phyloP scores from a whole-genome alignment of 2,888 invertebrate species.

The Drosophila phalerata region DNA sequence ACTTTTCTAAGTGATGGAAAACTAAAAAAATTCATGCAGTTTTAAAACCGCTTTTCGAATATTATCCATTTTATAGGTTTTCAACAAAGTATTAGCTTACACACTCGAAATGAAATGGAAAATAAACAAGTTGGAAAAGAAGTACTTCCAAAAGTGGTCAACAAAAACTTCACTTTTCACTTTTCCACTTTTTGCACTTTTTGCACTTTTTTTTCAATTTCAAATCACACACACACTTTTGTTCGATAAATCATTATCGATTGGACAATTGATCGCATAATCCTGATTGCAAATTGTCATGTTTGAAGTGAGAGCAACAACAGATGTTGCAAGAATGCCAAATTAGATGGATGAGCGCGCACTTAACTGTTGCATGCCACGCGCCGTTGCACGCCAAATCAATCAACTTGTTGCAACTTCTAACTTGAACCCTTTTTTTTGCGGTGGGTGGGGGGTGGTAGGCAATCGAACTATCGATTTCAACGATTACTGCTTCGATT shows the following conservation, averaged over 20 bases:
- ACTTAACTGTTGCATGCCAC: conserved; percentile 40
- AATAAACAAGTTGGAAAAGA: conserved; percentile 1
- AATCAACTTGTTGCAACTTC: conserved; percentile 37
- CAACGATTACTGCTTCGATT: conserved; percentile 17
- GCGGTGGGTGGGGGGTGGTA: not conserved
- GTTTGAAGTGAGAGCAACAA: conserved; percentile 45
- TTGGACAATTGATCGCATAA: conserved; percentile 3
- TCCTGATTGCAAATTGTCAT: conserved; percentile 9
- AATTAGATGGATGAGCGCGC: conserved; percentile 59
- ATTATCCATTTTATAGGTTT: too few species aligned
- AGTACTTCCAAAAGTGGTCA: conserved; percentile 5
- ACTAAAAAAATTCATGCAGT: too few species aligned
- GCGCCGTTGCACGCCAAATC: conserved; percentile 41
- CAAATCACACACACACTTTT: not conserved
- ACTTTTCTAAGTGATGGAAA: too few species aligned
- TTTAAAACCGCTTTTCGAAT: too few species aligned
- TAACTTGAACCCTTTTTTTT: conserved; percentile 29
- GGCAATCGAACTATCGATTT: conserved; percentile 45
- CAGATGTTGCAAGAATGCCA: conserved; percentile 72
- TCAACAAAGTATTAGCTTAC: not conserved
- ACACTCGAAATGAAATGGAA: not conserved
- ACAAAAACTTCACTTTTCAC: conserved; percentile 12
- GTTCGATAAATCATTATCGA: conserved; percentile 5
- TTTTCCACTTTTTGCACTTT: conserved; percentile 3
- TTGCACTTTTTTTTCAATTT: conserved; percentile 4